Percentiles rank a stretch among this genome's conserved stretches.
phyloP scores from a whole-genome alignment of 1,140 invertebrate genomes.

The Scylla paramamosain region DNA sequence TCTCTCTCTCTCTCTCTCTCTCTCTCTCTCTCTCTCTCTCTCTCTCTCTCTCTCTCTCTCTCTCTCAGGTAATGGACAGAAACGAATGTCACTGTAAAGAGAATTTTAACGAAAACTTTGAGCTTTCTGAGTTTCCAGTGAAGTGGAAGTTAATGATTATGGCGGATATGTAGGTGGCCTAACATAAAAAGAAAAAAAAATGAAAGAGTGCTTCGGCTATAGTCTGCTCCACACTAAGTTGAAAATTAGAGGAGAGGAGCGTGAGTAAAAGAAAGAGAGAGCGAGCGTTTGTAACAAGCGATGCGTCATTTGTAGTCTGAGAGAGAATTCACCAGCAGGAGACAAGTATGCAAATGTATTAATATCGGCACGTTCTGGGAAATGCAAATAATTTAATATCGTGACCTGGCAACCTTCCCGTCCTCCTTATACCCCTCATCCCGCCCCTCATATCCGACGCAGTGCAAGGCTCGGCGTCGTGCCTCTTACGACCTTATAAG shows the following conservation, averaged over 20 bases:
- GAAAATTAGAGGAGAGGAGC: not conserved
- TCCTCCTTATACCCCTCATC: constrained; percentile 11
- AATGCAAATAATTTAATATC: constrained; percentile 25
- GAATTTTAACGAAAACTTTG: not conserved
- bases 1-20: not conserved
- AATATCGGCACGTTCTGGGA: constrained; percentile 1
- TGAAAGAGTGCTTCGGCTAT: not conserved
- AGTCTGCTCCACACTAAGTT: not conserved
- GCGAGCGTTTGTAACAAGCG: not conserved
- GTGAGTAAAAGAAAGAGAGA: constrained; percentile 22
- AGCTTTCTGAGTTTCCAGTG: not conserved
- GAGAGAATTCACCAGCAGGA: not conserved
- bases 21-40: not conserved
- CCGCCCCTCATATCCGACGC: not conserved
- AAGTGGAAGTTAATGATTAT: not conserved
- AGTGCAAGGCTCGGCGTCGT: not conserved
- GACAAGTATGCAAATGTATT: constrained; percentile 23
- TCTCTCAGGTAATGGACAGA: not conserved
- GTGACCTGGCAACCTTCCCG: constrained; percentile 7
- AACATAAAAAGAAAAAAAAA: not conserved
- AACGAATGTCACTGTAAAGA: constrained; percentile 13
- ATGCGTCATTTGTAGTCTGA: not conserved
- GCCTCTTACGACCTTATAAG: constrained; percentile 21
- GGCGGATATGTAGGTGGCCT: not conserved
- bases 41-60: not conserved